Base-by-base conservation (phyloP, 2,888 invertebrate genomes). In the Nymphalis urticae region DNA sequence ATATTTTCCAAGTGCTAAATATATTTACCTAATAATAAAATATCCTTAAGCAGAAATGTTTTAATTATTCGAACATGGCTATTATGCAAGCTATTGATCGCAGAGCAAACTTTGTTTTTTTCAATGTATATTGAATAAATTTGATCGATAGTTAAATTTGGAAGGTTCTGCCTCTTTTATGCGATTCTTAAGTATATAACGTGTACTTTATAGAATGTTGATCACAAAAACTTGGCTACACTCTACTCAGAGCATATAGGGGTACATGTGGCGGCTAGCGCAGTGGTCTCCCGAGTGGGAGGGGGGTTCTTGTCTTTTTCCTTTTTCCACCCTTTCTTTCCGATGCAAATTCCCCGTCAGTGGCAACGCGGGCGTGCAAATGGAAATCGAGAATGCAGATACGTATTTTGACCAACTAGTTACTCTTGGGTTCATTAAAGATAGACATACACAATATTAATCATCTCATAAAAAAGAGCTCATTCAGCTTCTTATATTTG, bases 251-350 rank as follows among this genome's bases (percentile, higher is more conserved):
- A 66, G 66, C 62, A 64, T 62, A 71, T 69, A 67, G 70, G 64
- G 63, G 59, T 62, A 72, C 65, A 51, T 70, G 70, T 71, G 73
- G 68, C 68, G 69, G 69, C 64, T 70, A 67, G 61, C 66, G 68
- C 65, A 64, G 62, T 54, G 62, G 62, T 60, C 63, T 64, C 64
- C 51, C 54, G 58, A 70, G 66, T 62, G 66, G 73, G 69, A 62
- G 65, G 72, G 66, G 66, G 67, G 67, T 56, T 77, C 81, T 85
- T 84, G 84, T 80, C 88, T 85, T 87, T 86, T 89, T 89, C 87
- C 77, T 84, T 86, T 86, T 89, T 89, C 86, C 81, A 86, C 81
- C 84, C 79, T 87, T 88, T 87, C 88, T 90, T 88, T 85, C 85
- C 84, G 82, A 82, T 88, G 89, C 88, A 89, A 89, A 89, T 87